Evolutionary conservation across 1,140 invertebrate species (phyloP).

Genomic region (Bradysia coprophila): DNA sequence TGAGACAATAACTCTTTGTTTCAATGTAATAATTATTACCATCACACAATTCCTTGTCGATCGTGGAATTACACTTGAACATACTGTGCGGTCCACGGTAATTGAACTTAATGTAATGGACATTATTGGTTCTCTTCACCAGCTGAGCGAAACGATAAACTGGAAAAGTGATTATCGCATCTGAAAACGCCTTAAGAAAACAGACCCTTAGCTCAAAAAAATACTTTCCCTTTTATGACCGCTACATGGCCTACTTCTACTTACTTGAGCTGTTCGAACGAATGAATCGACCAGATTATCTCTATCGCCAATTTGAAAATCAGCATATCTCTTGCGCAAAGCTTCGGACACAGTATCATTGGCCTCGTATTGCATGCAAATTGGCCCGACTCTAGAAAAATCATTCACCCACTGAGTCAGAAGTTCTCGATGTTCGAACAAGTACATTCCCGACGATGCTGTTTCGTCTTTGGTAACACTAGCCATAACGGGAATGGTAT

Average conservation of each 20-base stretch:
- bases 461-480: background rate
- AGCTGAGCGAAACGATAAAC: background rate
- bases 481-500: conserved; percentile 27
- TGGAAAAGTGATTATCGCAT: background rate
- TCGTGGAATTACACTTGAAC: background rate
- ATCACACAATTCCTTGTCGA: background rate
- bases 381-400: background rate
- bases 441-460: background rate
- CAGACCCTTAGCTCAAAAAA: too few species aligned
- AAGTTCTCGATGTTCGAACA: background rate
- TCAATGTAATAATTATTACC: background rate
- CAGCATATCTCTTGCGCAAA: background rate
- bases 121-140: background rate
- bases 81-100: background rate
- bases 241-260: background rate
- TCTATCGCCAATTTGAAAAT: background rate
- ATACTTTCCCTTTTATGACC: too few species aligned
- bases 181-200: background rate
- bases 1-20: too few species aligned
- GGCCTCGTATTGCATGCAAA: conserved; percentile 1
- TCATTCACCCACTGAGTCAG: background rate
- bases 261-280: background rate
- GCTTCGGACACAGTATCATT: background rate
- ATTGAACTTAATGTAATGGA: background rate
- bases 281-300: background rate